Conservation (phyloP, 2,113 vertebrate genomes). For the Pristiophorus japonicus region DNA sequence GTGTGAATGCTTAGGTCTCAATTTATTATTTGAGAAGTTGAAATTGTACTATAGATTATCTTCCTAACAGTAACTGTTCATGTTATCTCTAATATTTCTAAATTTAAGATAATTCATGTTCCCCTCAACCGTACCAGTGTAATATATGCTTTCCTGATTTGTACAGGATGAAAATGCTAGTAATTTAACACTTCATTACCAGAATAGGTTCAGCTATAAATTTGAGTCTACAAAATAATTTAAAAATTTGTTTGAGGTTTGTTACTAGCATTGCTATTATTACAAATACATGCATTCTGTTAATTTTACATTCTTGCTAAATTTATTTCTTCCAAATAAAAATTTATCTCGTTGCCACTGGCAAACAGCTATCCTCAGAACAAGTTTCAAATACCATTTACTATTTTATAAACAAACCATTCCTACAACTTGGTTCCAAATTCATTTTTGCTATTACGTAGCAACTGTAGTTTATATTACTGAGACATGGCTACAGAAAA, state of each 20-base stretch:
- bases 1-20: neutral
- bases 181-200: neutral
- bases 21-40: neutral
- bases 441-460: neutral
- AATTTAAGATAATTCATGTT: neutral
- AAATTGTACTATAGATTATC: neutral
- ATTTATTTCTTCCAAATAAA: neutral
- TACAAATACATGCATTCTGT: neutral
- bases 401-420: no score
- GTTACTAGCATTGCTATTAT: no score
- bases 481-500: no score
- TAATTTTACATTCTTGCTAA: neutral
- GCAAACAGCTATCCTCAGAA: neutral
- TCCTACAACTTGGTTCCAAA: neutral
- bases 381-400: neutral
- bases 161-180: neutral
- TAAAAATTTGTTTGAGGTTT: neutral
- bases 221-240: neutral
- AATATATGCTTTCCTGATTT: neutral
- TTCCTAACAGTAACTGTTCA: neutral
- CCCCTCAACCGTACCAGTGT: neutral
- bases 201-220: neutral
- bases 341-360: neutral
- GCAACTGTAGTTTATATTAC: neutral
- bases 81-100: neutral